A percentile compares a stretch with the other conserved stretches of the same genome.
Conservation (phyloP, 2,888 invertebrate species). For the Lasiommata megera region DNA sequence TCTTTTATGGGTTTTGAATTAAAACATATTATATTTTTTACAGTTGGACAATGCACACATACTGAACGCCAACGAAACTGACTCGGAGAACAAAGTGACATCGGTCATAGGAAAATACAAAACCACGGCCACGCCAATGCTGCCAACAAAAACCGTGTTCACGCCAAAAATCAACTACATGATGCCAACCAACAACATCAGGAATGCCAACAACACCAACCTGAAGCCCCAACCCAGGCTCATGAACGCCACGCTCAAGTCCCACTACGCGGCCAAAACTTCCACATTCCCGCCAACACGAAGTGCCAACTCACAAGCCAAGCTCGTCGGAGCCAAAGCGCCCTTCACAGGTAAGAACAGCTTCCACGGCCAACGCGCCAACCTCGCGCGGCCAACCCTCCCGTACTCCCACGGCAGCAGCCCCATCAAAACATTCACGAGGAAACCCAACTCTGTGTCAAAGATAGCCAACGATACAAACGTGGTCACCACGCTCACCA, state of each 20-base stretch:
- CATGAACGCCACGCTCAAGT: slow-evolving; percentile 55
- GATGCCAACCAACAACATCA: slow-evolving; percentile 70
- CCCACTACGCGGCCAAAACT: slow-evolving; percentile 66
- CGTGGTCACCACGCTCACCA: slow-evolving; percentile 51
- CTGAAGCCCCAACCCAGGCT: slow-evolving; percentile 62
- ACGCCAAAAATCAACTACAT: slow-evolving; percentile 72
- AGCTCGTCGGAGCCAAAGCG: slow-evolving; percentile 52
- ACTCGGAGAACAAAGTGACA: slow-evolving; percentile 72
- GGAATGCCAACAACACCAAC: slow-evolving; percentile 67
- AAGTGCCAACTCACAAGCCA: slow-evolving; percentile 66
- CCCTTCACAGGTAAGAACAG: slow-evolving; percentile 64
- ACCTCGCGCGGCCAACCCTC: slow-evolving; percentile 61
- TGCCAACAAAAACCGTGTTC: slow-evolving; percentile 67
- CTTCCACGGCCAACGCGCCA: slow-evolving; percentile 72
- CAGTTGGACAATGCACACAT: slow-evolving; percentile 73
- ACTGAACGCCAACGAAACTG: slow-evolving; percentile 64
- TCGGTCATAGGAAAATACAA: slow-evolving; percentile 72
- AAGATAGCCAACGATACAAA: slow-evolving; percentile 54
- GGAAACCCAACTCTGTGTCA: slow-evolving; percentile 54
- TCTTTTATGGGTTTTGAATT: too few relatives aligned
- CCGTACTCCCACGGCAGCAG: slow-evolving; percentile 63
- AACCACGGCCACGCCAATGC: slow-evolving; percentile 67
- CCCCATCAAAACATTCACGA: slow-evolving; percentile 62
- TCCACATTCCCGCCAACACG: slow-evolving; percentile 74
- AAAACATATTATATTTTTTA: slow-evolving; percentile 33